Percentiles rank a stretch among this genome's conserved stretches.
These are phyloP conservation scores for Ernsta delagoae DNA, from an alignment of 2,888 invertebrate species.

Conservation along the genomic window DNA sequence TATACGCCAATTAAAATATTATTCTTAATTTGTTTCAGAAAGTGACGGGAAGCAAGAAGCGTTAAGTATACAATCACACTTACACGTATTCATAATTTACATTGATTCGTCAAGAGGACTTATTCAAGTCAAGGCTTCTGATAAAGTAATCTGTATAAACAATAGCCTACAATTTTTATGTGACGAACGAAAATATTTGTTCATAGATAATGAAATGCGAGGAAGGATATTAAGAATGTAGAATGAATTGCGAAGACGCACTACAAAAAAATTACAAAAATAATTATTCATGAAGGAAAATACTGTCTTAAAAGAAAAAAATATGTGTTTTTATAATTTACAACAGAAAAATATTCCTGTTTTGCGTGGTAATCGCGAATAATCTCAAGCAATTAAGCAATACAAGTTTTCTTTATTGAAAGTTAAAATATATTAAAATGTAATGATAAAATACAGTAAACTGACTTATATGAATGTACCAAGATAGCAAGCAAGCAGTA, in stretches of 20 bases:
- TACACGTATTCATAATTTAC: not conserved
- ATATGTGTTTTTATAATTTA: no score
- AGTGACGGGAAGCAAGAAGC: not conserved
- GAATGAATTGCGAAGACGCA: no score
- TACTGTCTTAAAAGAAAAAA: not conserved
- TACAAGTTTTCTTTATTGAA: no score
- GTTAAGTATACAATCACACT: not conserved
- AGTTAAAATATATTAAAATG: no score
- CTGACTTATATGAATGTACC: no score
- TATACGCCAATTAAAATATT: not conserved
- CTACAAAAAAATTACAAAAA: no score
- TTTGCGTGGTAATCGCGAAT: no score
- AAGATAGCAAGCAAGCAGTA: no score
- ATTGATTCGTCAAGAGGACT: not conserved
- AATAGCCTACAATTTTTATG: not conserved
- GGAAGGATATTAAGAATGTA: no score
- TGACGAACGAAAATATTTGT: not conserved
- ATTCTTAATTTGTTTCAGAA: constrained; percentile 31
- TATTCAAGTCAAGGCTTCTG: not conserved
- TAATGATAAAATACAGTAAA: no score
- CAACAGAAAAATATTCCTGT: no score
- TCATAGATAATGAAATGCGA: not conserved
- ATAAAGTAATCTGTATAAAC: not conserved
- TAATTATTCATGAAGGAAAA: not conserved
- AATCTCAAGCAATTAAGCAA: no score